Base-by-base conservation (phyloP, 2,797 vertebrate genomes). In the Esox lucius region DNA sequence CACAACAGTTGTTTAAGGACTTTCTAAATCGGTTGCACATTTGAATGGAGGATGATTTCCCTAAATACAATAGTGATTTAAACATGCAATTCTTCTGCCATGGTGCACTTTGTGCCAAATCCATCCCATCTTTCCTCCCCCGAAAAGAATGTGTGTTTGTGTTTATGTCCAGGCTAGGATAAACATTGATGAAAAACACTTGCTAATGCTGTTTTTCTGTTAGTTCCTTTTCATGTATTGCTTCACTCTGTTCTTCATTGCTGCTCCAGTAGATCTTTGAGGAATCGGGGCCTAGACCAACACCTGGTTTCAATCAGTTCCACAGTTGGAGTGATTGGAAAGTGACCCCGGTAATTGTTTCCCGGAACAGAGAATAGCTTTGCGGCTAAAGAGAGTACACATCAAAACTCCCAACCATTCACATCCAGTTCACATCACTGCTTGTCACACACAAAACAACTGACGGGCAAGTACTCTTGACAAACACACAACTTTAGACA, bases 231-330 rank as follows among this genome's bases (percentile, higher is more conserved):
- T 71, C 19, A 71, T 49, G 59, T 68, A 48, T 68, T 62, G 33
- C 64, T 28, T 71, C 56, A 64, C 42, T 13, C 56, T 53, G 17
- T 24, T 67, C 61, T 59, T 74, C 9, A 39, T 16, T 35, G 24
- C 64, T 68, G 26, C 56, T n/a, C 53, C 56, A 72, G 70, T 48
- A 26, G n/a, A 66, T 66, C 62, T 42, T 33, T 65, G 42, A 15
- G 72, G 49, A 61, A 68, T 62, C 72, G 42, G 64, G 17, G 28
- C 22, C 17, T 68, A 33, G 33, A 62, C 49, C 42, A 68, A 78
- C 84, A 84, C 80, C 78, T 87, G 87, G 71, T 87, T 86, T 74
- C 75, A 83, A 82, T 86, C 77, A 76, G 76, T 74, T 81, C 69
- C 73, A 77, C 22, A 28, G 68, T 68, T 65, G 49, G 73, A 70